phyloP scores from a whole-genome alignment of 2,113 vertebrate genomes.

The Pelobates fuscus region DNA sequence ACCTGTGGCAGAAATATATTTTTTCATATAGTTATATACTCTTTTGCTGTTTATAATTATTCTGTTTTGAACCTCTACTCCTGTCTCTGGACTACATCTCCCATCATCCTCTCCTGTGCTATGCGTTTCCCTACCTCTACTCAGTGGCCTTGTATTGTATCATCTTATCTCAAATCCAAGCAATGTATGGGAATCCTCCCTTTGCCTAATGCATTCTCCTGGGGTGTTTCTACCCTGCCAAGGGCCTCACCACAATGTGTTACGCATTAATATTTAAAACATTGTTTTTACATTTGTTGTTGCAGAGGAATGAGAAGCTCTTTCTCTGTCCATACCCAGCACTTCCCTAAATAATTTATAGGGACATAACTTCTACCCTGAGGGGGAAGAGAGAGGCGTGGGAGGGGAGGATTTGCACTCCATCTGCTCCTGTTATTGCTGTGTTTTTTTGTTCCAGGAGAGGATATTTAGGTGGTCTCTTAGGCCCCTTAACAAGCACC shows the following conservation, averaged over 20 bases:
- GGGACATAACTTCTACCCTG: slow-evolving; percentile 18
- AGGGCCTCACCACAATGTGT: slow-evolving; percentile 38
- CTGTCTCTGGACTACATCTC: too few species aligned
- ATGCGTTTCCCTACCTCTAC: too few species aligned
- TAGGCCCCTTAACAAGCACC: background rate
- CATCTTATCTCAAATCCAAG: background rate
- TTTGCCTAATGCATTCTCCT: slow-evolving; percentile 27
- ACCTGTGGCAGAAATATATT: too few species aligned
- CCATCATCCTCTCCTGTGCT: too few species aligned
- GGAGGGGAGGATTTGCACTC: background rate
- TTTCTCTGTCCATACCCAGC: background rate
- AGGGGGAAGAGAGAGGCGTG: background rate
- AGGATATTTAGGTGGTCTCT: background rate
- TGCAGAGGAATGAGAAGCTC: slow-evolving; percentile 28
- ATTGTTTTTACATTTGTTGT: slow-evolving; percentile 46
- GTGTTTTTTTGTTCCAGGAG: background rate
- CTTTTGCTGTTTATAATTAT: too few species aligned
- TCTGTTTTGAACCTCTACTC: too few species aligned
- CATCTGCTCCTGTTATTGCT: background rate
- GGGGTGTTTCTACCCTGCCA: slow-evolving; percentile 25
- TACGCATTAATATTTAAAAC: slow-evolving; percentile 40
- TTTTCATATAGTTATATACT: too few species aligned
- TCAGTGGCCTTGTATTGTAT: background rate
- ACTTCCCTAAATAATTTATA: slow-evolving; percentile 31
- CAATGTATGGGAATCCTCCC: background rate